phyloP scores from a whole-genome alignment of 2,113 vertebrate genomes.

The Notothenia rossii region DNA sequence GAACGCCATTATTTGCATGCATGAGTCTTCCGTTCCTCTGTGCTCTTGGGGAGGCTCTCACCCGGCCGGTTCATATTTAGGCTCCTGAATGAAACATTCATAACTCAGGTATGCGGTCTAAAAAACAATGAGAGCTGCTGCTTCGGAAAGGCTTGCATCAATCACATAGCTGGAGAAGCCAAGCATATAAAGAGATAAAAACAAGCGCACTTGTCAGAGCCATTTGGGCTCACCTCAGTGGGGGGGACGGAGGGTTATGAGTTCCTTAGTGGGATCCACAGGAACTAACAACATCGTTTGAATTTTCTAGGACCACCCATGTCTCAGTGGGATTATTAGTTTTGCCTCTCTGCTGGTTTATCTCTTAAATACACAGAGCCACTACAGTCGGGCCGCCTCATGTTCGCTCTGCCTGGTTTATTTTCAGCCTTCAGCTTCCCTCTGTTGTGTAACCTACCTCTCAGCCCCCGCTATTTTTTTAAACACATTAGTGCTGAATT shows the following conservation, averaged over 20 bases:
- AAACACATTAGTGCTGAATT: conserved; percentile 72
- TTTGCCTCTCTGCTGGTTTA: conserved; percentile 49
- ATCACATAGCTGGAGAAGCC: conserved; percentile 67
- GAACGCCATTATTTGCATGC: conserved; percentile 65
- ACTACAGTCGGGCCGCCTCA: conserved; percentile 13
- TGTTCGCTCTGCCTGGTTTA: conserved; percentile 58
- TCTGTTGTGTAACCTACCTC: conserved; percentile 64
- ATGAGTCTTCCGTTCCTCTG: conserved; percentile 49
- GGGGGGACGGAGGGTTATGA: conserved; percentile 23
- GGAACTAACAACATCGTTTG: conserved; percentile 53
- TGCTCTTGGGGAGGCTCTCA: conserved; percentile 59
- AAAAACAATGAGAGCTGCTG: conserved; percentile 75
- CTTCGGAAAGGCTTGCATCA: conserved; percentile 68
- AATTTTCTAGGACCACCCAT: conserved; percentile 49
- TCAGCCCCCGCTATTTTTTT: conserved; percentile 66
- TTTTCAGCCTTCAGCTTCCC: conserved; percentile 67
- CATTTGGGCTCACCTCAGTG: conserved; percentile 60
- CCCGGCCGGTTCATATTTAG: conserved; percentile 70
- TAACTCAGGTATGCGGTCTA: conserved; percentile 79
- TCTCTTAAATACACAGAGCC: conserved; percentile 62
- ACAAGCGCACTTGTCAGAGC: conserved; percentile 56
- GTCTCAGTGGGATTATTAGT: conserved; percentile 57
- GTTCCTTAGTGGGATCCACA: conserved; percentile 13
- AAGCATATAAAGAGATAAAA: conserved; percentile 66
- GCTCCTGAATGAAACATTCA: conserved; percentile 81